These are phyloP conservation scores for Drosophila simulans DNA, from an alignment of 1,140 invertebrate genomes.

Conservation along the genomic window DNA sequence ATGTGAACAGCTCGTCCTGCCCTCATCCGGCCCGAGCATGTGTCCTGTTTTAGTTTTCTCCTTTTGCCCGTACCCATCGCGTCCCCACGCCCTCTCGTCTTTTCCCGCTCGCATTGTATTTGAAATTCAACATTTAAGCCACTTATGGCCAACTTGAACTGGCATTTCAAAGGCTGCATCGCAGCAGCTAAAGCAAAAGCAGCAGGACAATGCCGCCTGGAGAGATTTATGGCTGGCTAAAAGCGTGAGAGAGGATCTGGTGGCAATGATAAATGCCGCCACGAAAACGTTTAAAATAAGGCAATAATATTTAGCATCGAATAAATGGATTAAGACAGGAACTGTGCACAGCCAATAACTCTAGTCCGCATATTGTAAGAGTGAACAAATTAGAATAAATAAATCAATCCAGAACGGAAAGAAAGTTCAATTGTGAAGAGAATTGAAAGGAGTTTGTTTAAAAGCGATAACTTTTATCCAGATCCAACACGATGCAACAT, in stretches of 20 bases:
- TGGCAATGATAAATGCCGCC: constrained; percentile 55
- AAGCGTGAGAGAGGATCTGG: constrained; percentile 43
- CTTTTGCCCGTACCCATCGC: constrained; percentile 18
- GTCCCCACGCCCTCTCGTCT: neutral
- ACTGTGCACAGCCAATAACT: neutral
- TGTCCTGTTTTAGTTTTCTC: constrained; percentile 41
- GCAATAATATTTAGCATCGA: constrained; percentile 66
- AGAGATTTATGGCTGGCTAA: constrained; percentile 71
- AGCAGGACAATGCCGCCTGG: constrained; percentile 72
- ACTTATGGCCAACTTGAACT: constrained; percentile 79
- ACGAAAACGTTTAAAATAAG: constrained; percentile 66
- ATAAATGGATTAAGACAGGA: constrained; percentile 53
- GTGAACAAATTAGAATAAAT: neutral
- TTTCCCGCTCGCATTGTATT: constrained; percentile 64
- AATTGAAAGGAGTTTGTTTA: neutral
- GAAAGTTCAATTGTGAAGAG: neutral
- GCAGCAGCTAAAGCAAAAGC: constrained; percentile 29
- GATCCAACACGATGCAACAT: neutral
- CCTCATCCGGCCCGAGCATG: constrained; percentile 38
- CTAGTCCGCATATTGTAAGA: neutral
- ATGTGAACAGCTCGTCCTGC: constrained; percentile 61
- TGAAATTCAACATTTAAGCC: constrained; percentile 81
- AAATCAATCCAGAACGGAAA: neutral
- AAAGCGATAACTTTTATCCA: neutral
- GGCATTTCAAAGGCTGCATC: constrained; percentile 76